A percentile compares a stretch with the other conserved stretches of the same genome.
phyloP scores from a whole-genome alignment of 2,888 invertebrate genomes.

The Apantesis nais region DNA sequence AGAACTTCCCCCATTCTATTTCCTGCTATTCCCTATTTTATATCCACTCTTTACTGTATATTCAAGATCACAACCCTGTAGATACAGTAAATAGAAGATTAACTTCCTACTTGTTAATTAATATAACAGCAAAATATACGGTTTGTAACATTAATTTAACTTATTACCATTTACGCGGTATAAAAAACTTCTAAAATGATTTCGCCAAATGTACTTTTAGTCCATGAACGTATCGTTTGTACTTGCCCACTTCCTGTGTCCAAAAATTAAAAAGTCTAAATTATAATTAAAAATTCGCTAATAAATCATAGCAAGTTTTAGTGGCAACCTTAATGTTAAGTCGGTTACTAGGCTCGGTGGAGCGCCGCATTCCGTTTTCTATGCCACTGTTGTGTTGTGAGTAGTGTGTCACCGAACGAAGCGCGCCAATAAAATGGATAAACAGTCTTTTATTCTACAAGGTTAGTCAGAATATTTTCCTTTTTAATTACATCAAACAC shows the following conservation, averaged over 20 bases:
- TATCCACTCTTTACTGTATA: no score
- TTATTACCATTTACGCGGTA: background rate
- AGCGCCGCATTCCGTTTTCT: slow-evolving; percentile 49
- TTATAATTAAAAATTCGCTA: background rate
- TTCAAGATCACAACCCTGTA: no score
- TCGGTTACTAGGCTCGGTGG: slow-evolving; percentile 49
- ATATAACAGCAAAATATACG: background rate
- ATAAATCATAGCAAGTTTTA: background rate
- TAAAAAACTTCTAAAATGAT: background rate
- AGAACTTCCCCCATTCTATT: no score
- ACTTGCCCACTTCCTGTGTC: background rate
- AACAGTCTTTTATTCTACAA: slow-evolving; percentile 28
- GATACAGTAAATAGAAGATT: background rate
- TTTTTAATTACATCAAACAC: background rate
- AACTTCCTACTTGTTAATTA: background rate
- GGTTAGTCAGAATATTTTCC: slow-evolving; percentile 11
- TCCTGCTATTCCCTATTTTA: no score
- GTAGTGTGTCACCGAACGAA: slow-evolving; percentile 27
- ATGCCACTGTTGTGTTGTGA: slow-evolving; percentile 36
- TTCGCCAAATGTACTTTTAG: background rate
- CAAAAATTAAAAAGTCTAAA: background rate
- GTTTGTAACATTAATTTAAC: background rate
- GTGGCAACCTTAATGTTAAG: slow-evolving; percentile 40
- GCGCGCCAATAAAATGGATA: slow-evolving; percentile 33
- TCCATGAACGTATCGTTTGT: background rate